phyloP scores from a whole-genome alignment of 2,113 vertebrate genomes.

The Pelecanoides urinatrix region DNA sequence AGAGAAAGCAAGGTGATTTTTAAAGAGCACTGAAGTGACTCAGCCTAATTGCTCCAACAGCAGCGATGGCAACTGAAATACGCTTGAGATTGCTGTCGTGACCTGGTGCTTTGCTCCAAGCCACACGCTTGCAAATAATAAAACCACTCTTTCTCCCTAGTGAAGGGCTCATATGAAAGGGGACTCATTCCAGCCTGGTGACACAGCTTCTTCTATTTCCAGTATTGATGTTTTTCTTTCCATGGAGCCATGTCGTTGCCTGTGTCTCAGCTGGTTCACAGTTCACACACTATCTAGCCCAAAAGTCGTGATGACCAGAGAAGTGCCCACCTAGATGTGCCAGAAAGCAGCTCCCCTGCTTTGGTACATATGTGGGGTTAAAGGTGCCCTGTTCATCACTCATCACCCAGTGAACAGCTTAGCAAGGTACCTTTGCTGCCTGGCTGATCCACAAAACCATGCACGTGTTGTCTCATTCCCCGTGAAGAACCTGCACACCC shows the following conservation, averaged over 20 bases:
- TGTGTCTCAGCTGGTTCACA: background rate
- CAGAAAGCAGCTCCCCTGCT: background rate
- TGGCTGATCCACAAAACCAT: background rate
- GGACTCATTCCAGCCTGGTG: background rate
- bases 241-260: background rate
- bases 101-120: background rate
- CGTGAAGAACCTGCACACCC: accelerated
- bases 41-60: background rate
- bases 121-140: background rate
- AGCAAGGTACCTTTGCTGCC: background rate
- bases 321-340: background rate
- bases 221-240: background rate
- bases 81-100: accelerated
- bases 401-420: background rate
- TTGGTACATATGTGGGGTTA: background rate
- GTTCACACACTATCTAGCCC: background rate
- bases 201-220: background rate
- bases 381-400: background rate
- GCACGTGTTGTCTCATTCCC: background rate
- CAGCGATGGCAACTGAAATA: background rate
- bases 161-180: background rate
- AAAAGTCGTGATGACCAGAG: background rate
- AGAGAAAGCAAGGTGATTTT: background rate
- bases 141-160: background rate
- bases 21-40: background rate